phyloP scores from a whole-genome alignment of 2,888 invertebrate genomes.

The Caenorhabditis drosophilae region DNA sequence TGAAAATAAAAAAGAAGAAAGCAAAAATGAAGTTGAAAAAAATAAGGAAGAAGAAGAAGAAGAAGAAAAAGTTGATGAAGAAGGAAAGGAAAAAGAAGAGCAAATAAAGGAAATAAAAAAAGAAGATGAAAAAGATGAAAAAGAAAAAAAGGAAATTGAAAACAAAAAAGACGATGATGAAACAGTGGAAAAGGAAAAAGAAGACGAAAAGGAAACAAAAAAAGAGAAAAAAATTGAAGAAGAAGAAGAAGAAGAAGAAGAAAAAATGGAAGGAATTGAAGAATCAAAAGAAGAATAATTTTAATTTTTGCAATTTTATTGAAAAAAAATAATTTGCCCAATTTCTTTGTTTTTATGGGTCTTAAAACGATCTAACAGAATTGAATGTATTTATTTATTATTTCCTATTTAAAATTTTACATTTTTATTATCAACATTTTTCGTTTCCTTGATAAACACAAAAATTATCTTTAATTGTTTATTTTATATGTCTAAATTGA shows the following conservation, averaged over 20 bases:
- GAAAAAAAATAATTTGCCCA: slow-evolving; percentile 10
- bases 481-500: too few species aligned
- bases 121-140: background rate
- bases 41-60: slow-evolving; percentile 9
- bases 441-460: too few species aligned
- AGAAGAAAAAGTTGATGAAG: background rate
- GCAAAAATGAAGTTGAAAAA: background rate
- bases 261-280: slow-evolving; percentile 4
- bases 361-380: too few species aligned
- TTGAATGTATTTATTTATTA: slow-evolving; percentile 2
- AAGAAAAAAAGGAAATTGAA: background rate
- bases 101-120: slow-evolving; percentile 2
- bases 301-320: too few species aligned
- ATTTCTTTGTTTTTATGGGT: slow-evolving; percentile 1
- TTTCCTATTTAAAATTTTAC: too few species aligned
- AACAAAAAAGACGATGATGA: slow-evolving; percentile 6
- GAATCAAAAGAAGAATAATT: slow-evolving; percentile 1
- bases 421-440: too few species aligned
- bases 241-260: slow-evolving; percentile 2
- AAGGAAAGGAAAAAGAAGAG: background rate
- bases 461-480: background rate
- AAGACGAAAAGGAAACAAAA: background rate
- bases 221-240: background rate
- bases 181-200: slow-evolving; percentile 2
- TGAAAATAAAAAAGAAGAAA: background rate